Percentiles rank a stretch among this genome's conserved stretches.
Conservation (phyloP, 2,888 invertebrate species). For the Drosophila birchii region DNA sequence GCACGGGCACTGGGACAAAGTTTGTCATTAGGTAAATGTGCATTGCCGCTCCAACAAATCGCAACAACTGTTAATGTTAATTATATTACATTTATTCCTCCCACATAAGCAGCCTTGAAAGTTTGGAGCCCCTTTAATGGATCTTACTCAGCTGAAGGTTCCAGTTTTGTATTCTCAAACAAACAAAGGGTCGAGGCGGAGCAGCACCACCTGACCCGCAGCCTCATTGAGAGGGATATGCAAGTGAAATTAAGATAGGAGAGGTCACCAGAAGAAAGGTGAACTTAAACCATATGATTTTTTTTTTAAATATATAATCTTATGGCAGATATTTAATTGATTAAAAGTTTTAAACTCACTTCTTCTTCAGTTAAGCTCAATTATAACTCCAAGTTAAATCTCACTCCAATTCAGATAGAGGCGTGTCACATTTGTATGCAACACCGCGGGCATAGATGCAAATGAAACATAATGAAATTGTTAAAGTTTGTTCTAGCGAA, state of each 20-base stretch:
- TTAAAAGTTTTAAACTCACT: slow-evolving; percentile 3
- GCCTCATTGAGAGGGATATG: neutral
- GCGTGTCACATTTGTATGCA: slow-evolving; percentile 71
- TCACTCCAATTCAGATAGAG: neutral
- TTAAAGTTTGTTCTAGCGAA: slow-evolving; percentile 73
- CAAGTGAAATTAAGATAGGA: neutral
- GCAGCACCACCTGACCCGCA: slow-evolving; percentile 37
- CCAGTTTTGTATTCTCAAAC: slow-evolving; percentile 3
- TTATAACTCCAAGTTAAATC: slow-evolving; percentile 7
- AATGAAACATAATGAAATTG: slow-evolving; percentile 81
- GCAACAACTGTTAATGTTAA: slow-evolving; percentile 60
- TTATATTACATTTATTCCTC: slow-evolving; percentile 54
- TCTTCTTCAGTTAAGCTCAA: neutral
- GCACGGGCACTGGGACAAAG: slow-evolving; percentile 26
- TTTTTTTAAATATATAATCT: neutral
- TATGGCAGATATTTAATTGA: slow-evolving; percentile 14
- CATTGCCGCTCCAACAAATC: slow-evolving; percentile 65
- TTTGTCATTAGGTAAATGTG: slow-evolving; percentile 63
- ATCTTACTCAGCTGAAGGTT: slow-evolving; percentile 17
- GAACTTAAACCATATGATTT: neutral
- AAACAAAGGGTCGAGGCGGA: slow-evolving; percentile 28
- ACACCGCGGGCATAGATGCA: slow-evolving; percentile 60
- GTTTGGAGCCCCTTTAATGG: slow-evolving; percentile 20
- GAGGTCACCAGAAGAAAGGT: slow-evolving; percentile 44
- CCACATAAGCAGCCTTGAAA: slow-evolving; percentile 21